Base-by-base conservation (phyloP, 2,797 vertebrate genomes). In the Ispidina lecontei region DNA sequence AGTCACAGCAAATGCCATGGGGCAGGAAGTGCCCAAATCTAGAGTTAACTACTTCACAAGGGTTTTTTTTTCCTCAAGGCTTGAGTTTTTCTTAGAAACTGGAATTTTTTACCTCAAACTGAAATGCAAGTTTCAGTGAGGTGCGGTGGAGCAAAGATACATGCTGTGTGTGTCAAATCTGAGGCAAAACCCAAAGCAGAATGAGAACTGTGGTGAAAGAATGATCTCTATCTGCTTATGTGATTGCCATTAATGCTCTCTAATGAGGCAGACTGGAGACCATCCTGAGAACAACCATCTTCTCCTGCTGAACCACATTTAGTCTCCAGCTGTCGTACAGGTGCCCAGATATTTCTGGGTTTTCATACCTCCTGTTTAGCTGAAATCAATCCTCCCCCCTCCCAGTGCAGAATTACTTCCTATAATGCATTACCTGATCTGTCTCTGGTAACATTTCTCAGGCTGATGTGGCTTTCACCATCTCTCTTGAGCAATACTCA, bases 401-500 rank as follows among this genome's bases (percentile, higher is more conserved):
- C 60, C 72, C 13, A 28, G 6, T 21, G 52, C 49, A 33, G 49
- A 76, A 51, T 58, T 46, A 9, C 51, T 92, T 82, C 71, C 85
- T 79, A 5, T 82, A 77, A 84, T 14, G 18, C 80, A 71, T 89
- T 68, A 82, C 62, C 81, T 68, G 78, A n/a, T 41, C 37, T 9
- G n/a, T 51, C 49, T 93, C 71, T 20, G 10, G 0, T 46, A 74
- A 72, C 37, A 10, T 87, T 82, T 22, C 29, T 76, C 58, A 65
- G 35, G 54, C 62, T 49, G 31, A 70, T 29, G 35, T 9, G 37
- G 80, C 75, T 94, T 84, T 81, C 64, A 68, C 10, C 41, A 43
- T 41, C 78, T 92, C 85, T 86, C 91, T 56, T 79, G 91, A 83
- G 86, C 91, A 91, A 26, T 56, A 26, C 47, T 76, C 35, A 76